A percentile compares a stretch with the other conserved stretches of the same genome.
These are phyloP conservation scores for Melieria omissa DNA, from an alignment of 2,888 invertebrate genomes.

Conservation along the genomic window DNA sequence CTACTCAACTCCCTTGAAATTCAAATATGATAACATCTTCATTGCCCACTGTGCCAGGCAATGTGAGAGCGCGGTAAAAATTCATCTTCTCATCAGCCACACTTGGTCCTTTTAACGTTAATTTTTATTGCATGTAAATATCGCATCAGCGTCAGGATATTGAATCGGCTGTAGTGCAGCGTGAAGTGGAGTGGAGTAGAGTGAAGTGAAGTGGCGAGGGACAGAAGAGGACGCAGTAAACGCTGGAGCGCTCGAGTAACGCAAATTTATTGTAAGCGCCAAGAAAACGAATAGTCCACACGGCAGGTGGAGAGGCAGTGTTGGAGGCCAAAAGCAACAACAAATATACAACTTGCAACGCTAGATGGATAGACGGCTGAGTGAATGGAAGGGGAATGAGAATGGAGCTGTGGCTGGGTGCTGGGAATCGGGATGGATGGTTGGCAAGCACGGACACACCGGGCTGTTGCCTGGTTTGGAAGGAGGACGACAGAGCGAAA, in stretches of 20 bases:
- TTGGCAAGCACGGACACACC: not conserved
- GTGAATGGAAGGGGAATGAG: not conserved
- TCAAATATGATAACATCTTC: too few species aligned
- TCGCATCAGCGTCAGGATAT: conserved; percentile 44
- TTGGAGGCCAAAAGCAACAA: not conserved
- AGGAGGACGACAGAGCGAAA: not conserved
- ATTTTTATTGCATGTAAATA: conserved; percentile 61
- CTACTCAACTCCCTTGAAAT: too few species aligned
- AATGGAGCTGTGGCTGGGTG: not conserved
- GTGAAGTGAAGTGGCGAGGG: not conserved
- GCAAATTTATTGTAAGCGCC: conserved; percentile 24
- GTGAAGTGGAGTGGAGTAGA: not conserved
- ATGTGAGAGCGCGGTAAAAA: conserved; percentile 14
- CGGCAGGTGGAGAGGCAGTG: too few species aligned
- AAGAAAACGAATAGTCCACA: conserved; percentile 9
- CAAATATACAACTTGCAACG: not conserved
- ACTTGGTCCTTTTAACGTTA: conserved; percentile 55
- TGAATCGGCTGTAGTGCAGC: conserved; percentile 8
- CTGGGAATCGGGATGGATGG: not conserved
- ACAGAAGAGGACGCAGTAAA: conserved; percentile 6
- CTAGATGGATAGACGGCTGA: not conserved
- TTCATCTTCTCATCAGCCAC: conserved; percentile 41
- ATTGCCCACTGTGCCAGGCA: conserved; percentile 20
- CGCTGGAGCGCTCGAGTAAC: conserved; percentile 2
- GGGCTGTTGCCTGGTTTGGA: too few species aligned